Conservation (phyloP, 2,888 invertebrate species). For the Chloromyia formosa region DNA sequence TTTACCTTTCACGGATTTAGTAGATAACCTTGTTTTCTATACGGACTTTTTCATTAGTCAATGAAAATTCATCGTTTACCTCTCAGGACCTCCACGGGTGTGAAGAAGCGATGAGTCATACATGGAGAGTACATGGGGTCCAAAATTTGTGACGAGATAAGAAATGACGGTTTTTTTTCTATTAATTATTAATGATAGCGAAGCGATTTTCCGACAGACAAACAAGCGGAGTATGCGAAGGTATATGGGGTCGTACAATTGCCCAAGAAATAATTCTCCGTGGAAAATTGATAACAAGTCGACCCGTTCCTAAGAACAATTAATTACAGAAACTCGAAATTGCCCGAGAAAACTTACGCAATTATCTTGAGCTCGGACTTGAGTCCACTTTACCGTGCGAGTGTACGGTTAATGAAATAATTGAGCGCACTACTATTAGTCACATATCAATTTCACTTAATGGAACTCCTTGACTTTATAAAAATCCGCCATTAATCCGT, state of each 20-base stretch:
- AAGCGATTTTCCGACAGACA: not conserved
- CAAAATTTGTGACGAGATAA: not conserved
- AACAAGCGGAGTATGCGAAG: not conserved
- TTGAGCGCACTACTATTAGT: not conserved
- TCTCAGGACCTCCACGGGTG: conserved; percentile 32
- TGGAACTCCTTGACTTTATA: conserved; percentile 5
- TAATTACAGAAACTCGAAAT: not conserved
- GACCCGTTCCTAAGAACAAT: not conserved
- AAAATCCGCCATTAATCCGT: conserved; percentile 4
- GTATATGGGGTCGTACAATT: too few relatives aligned
- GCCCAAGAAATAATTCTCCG: too few relatives aligned
- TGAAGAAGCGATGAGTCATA: conserved; percentile 21
- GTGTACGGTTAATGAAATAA: not conserved
- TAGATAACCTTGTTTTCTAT: conserved; percentile 29
- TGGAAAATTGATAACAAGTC: too few relatives aligned
- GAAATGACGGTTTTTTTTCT: not conserved
- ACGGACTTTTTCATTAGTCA: not conserved
- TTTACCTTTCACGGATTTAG: conserved; percentile 35
- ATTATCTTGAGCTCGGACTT: not conserved
- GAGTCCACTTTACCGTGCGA: not conserved
- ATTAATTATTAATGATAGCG: not conserved
- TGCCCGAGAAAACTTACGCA: not conserved
- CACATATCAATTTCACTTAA: not conserved
- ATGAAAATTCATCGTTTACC: not conserved
- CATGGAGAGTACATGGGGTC: not conserved